Evolutionary conservation across 2,888 invertebrate genomes (phyloP), one percentile per base, ranked within the genome.

Genomic region (Cabera pusaria): DNA sequence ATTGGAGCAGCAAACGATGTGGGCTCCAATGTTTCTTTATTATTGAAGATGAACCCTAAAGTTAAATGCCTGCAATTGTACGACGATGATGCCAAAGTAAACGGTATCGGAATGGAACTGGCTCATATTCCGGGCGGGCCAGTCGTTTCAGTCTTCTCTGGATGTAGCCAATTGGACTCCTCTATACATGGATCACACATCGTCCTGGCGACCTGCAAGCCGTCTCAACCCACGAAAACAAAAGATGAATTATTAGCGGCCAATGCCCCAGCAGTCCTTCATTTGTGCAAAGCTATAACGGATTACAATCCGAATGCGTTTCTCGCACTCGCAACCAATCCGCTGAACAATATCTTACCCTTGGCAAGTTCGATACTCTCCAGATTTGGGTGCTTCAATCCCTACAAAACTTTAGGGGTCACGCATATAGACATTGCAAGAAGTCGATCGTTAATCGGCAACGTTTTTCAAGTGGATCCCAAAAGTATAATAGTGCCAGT

Each of bases 311-410:
- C 69, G 10, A 55, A 64, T 3, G 71, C 75, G 1, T 71, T 82
- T 28, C 44, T 83, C 19, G 82, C 73, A 1, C 67, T 82, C 4
- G 61, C 77, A 1, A 73, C 79, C 1, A 78, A 66, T 42, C 82
- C 81, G 1, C 54, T 83, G 6, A 83, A 83, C 41, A 71, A 67
- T 5, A 64, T 80, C 4, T 51, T 82, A 6, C 82, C 83, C 3
- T 78, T 79, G 41, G 77, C 72, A 3, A 71, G 75, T 41, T 42
- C 62, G 6, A 36, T 80, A 6, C 55, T 83, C 32, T 53, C 52
- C 20, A 65, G 64, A 38, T 72, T 73, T 42, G 64, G 64, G 8
- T 45, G 59, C 9, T 81, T 72, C 38, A 77, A 76, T 44, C 78
- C 79, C 4, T 66, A 60, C 38, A 81, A 72, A 57, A 43, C 81